Evolutionary conservation across 2,113 vertebrate genomes (phyloP).

Genomic region (Notiomystis cincta): DNA sequence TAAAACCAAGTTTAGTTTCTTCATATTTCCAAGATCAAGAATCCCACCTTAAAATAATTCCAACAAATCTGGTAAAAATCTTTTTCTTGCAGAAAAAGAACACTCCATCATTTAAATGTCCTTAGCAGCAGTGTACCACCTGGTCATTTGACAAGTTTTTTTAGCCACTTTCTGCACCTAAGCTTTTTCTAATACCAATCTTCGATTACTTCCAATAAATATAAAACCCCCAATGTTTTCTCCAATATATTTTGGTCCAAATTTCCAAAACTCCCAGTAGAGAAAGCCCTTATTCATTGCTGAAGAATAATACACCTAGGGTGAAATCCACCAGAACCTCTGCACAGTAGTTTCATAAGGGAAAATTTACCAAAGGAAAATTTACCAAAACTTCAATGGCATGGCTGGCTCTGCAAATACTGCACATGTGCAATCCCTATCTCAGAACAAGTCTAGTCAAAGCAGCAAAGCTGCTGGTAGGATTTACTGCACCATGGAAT

Average conservation of each 20-base stretch:
- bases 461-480: not conserved
- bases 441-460: not conserved
- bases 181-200: not conserved
- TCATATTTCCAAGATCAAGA: not conserved
- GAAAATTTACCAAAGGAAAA: not conserved
- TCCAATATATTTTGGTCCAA: not conserved
- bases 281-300: not conserved
- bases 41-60: not conserved
- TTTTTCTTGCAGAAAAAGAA: not conserved
- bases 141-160: not conserved
- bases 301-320: not conserved
- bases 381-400: not conserved
- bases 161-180: not conserved
- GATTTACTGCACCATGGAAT: not conserved
- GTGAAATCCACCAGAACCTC: not conserved
- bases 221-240: not conserved
- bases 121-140: not conserved
- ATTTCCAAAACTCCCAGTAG: not conserved
- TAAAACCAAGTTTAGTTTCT: not conserved
- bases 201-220: not conserved
- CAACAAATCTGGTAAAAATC: not conserved
- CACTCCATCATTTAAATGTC: not conserved
- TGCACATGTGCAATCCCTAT: not conserved
- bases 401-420: not conserved
- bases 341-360: not conserved